phyloP scores from a whole-genome alignment of 2,888 invertebrate genomes.

The Euspilapteryx auroguttella region DNA sequence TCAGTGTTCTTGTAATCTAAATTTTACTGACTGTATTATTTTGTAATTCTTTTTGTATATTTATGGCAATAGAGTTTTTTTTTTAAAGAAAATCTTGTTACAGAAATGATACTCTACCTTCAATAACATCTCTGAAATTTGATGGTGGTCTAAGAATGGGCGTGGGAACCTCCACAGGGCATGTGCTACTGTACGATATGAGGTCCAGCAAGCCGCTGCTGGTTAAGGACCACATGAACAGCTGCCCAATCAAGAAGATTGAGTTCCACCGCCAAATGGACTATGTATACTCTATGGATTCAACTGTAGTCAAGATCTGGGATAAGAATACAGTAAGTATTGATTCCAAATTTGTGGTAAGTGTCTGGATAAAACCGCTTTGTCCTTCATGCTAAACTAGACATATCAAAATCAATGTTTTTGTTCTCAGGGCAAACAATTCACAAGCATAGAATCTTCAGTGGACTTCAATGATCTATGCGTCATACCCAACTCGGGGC shows the following conservation, averaged over 20 bases:
- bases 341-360: too few species aligned
- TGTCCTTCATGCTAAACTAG: too few species aligned
- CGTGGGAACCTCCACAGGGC: conserved; percentile 93
- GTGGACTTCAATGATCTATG: conserved; percentile 89
- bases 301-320: conserved; percentile 89
- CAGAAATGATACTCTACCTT: conserved; percentile 68
- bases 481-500: conserved; percentile 85
- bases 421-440: conserved; percentile 83
- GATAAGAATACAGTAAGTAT: conserved; percentile 74
- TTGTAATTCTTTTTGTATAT: too few species aligned
- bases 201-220: conserved; percentile 86
- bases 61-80: too few species aligned
- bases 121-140: conserved; percentile 78
- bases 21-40: too few species aligned
- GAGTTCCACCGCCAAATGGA: conserved; percentile 82
- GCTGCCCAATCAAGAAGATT: conserved; percentile 85
- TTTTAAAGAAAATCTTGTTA: conserved; percentile 14
- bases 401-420: too few species aligned
- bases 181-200: conserved; percentile 92
- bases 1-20: too few species aligned
- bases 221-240: conserved; percentile 95
- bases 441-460: conserved; percentile 89
- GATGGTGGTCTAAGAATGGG: conserved; percentile 77
- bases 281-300: conserved; percentile 87
- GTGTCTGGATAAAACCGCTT: too few species aligned